phyloP scores from a whole-genome alignment of 2,888 invertebrate genomes.

The Andrena camellia region DNA sequence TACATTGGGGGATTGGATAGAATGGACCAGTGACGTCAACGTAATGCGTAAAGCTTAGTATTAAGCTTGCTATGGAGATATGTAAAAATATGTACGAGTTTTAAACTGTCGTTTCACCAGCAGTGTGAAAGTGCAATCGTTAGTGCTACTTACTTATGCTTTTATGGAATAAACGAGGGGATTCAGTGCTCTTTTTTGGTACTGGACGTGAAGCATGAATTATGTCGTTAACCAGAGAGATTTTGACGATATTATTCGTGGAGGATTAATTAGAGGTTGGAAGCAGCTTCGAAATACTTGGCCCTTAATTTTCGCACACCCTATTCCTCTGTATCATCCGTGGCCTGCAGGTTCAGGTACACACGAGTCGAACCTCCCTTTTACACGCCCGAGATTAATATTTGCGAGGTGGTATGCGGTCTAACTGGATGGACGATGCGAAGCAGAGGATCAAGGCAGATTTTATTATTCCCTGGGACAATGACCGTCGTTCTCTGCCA shows the following conservation, averaged over 20 bases:
- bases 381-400: constrained; percentile 47
- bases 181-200: neutral
- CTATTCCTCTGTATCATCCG: neutral
- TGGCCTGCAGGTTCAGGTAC: neutral
- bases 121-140: too few species aligned
- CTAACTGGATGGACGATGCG: constrained; percentile 13
- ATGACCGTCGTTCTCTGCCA: constrained; percentile 37
- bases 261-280: constrained; percentile 36
- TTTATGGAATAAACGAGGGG: too few species aligned
- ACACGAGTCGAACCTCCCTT: constrained; percentile 16
- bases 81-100: too few species aligned
- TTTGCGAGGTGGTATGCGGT: constrained; percentile 46
- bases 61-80: too few species aligned
- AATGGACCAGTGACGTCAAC: too few species aligned
- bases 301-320: constrained; percentile 48
- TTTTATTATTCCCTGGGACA: constrained; percentile 59
- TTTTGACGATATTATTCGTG: constrained; percentile 40
- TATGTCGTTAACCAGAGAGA: constrained; percentile 46
- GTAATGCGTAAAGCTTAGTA: too few species aligned
- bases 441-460: neutral
- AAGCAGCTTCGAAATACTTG: constrained; percentile 24
- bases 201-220: constrained; percentile 18
- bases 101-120: too few species aligned
- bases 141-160: too few species aligned
- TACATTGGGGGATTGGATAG: too few species aligned